Base-by-base conservation (phyloP, 2,888 invertebrate species). In the Sycophila texana region DNA sequence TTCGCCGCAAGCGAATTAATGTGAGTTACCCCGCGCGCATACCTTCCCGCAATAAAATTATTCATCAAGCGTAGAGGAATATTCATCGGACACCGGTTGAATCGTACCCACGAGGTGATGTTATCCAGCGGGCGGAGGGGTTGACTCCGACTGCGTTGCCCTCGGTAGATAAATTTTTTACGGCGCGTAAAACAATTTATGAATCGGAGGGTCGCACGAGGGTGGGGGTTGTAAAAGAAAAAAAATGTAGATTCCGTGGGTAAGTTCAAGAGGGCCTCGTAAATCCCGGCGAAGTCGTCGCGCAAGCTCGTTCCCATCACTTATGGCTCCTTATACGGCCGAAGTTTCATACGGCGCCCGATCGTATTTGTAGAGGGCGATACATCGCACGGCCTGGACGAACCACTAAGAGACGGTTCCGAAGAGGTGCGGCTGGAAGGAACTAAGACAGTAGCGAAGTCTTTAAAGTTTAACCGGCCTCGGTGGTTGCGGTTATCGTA, bases 121-220 rank as follows among this genome's bases (percentile, higher is more conserved):
- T 10, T 10, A 39, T 39, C 39, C 39, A 10, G 39, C 39, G 39
- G 10, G 1, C 7, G 39, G 5, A 10, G 39, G 39, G 7, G 10
- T 39, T 1, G 39, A 26, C 3, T 39, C 39, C 10, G 39, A 39
- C 7, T 39, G 39, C 39, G 39, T 10, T 1, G 39, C 39, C 10
- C 39, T 10, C 39, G 10, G 10, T 10, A 10, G 39, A 39, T 39
- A 39, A 39, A 39, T 10, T 39, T 39, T 39, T 39, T 39, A 39
- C 39, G 22, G n/a, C 49, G 58, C 26, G 71, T 77, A 72, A 66
- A 72, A 71, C 71, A 67, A 72, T 77, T 72, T 77, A 77, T 72
- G 66, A 72, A 73, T 72, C 76, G 55, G 55, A 55, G 39, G 39
- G 68, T 47, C 49, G 22, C n/a, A n/a, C 39, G 22, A 13, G 26